Evolutionary conservation across 2,888 invertebrate genomes (phyloP), one percentile per base, ranked within the genome.

Genomic region (Lasioglossum calceatum): DNA sequence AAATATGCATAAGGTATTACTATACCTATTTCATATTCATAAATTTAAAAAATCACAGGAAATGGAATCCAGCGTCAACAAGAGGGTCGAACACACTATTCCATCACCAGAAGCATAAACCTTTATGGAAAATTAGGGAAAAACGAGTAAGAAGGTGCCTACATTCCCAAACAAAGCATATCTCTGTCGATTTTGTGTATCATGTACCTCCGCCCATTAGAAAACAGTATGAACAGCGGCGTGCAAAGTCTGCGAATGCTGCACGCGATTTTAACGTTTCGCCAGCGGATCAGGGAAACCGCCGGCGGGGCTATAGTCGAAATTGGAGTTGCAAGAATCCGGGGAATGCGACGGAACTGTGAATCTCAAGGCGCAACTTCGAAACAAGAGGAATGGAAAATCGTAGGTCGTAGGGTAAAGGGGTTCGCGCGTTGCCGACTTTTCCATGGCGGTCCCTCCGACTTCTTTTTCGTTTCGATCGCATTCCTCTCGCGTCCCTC

Each of bases 331-430:
- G 67, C 77, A 81, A 81, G 81, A 87, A 87, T 84, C 47, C 36
- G 1, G 64, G 36, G 81, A 87, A 84, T 87, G 81, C 84, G 27
- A 79, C 58, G 73, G 81, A 74, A 75, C 74, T 36, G 74, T 23
- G 79, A 77, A 81, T 77, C 79, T 74, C 81, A 74, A 81, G 79
- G 61, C 76, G 39, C 79, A 47, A 75, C 72, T 64, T 77, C 39
- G 16, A 64, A 79, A 84, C 79, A 58, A 58, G 79, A 81, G 81
- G 84, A 84, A 87, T 87, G 79, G 87, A 79, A 87, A 80, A 87
- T 86, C 83, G 75, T 27, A 70, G 42, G 44, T 86, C 81, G 75
- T 23, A 70, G 42, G 44, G 44, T 27, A 78, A 77, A 42, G 61
- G 61, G 61, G 50, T 77, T 67, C 54, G 36, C 32, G 16, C 54